Base-by-base conservation (phyloP, 2,888 invertebrate species). In the Hesperia comma region DNA sequence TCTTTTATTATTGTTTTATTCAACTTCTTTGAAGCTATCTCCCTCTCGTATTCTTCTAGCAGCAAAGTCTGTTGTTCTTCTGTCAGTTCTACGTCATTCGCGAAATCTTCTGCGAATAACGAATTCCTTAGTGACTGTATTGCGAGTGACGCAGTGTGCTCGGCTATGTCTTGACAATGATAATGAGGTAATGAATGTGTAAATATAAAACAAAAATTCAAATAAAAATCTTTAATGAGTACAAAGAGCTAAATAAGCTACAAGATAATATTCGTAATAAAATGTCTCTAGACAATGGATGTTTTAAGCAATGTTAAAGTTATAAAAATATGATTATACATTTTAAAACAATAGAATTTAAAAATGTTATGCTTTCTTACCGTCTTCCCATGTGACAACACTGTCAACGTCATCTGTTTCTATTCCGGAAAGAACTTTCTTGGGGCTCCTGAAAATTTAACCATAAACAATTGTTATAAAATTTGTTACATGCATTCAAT, bases 1-100 rank as follows among this genome's bases (percentile, higher is more conserved):
- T 92, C 91, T 1, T 82, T 79, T 10, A 83, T 74, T 14, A 56
- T 51, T 10, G 64, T 41, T 41, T 82, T 76, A 26, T 80, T 80
- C 64, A 79, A 77, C 74, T 93, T 93, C 71, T 93, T 92, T 21
- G 83, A 81, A 0, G 89, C 79, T 46, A 94, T 94, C 82, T 96
- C 95, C 68, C 91, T 93, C 80, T 96, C 95, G 80, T 95, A 96
- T 78, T 95, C 94, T 77, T 95, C 94, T 76, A 95, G 84, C 63
- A 95, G 88, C 75, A 95, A 86, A 5, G 90, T 95, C 81, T 95
- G 95, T 77, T 95, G 94, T 84, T 95, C 95, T 84, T 95, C 95
- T 5, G 95, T 94, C 63, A 96, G 84, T 84, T 95, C 95, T 67
- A 95, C 92, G 81, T 95, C 94, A 74, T 92, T 86, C 49, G 94